These are phyloP conservation scores for Eupithecia dodoneata DNA, from an alignment of 2,888 invertebrate species.

Conservation along the genomic window DNA sequence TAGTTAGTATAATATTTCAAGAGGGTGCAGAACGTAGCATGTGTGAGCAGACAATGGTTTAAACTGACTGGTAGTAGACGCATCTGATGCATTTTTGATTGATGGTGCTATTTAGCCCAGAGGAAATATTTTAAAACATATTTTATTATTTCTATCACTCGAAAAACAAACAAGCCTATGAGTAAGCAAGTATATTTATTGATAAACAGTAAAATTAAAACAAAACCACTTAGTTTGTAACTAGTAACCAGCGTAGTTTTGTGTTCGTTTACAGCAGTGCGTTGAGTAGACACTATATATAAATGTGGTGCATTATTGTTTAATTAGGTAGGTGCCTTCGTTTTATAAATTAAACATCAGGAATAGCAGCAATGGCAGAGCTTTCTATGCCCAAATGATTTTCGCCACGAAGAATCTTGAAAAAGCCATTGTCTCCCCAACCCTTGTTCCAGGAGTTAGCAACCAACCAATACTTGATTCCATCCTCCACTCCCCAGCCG, in stretches of 20 bases:
- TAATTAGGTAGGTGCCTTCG: not conserved
- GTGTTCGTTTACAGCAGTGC: not conserved
- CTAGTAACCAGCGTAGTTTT: not conserved
- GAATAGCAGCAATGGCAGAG: not conserved
- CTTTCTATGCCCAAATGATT: conserved; percentile 26
- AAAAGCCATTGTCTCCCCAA: conserved; percentile 14
- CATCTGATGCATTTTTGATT: conserved; percentile 63
- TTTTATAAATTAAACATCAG: not conserved
- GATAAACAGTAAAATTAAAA: not conserved
- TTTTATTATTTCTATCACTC: not conserved
- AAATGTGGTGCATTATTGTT: not conserved
- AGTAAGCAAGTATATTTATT: not conserved
- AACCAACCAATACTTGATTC: conserved; percentile 5
- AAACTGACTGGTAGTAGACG: conserved; percentile 62
- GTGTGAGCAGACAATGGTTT: conserved; percentile 77
- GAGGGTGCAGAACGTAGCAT: conserved; percentile 75
- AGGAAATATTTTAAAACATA: not conserved
- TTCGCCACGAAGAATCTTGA: conserved; percentile 6
- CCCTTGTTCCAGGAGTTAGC: conserved; percentile 11
- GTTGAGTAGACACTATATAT: not conserved
- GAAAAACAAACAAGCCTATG: not conserved
- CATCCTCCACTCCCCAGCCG: conserved; percentile 11
- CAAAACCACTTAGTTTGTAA: not conserved
- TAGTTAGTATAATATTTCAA: conserved; percentile 82
- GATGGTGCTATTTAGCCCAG: conserved; percentile 50